A percentile compares a stretch with the other conserved stretches of the same genome.
phyloP scores from a whole-genome alignment of 2,113 vertebrate genomes.

The Galbula dea region DNA sequence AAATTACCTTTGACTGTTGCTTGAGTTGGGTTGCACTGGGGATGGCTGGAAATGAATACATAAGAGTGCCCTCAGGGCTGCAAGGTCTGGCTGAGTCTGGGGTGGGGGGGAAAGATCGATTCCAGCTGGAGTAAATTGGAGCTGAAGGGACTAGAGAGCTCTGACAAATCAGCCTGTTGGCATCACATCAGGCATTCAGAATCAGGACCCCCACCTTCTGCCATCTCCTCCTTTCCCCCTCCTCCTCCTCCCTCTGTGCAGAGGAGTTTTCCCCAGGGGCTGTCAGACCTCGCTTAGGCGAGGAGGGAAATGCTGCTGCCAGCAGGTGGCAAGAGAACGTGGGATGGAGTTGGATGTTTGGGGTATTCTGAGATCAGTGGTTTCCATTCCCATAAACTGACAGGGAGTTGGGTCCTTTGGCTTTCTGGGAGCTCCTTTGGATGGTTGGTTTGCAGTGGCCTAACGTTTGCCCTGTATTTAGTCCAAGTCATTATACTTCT shows the following conservation, averaged over 20 bases:
- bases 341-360: not conserved
- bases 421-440: not conserved
- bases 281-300: not conserved
- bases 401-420: not conserved
- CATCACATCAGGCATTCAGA: not conserved
- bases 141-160: not conserved
- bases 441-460: not conserved
- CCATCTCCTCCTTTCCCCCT: not conserved
- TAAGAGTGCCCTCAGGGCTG: not conserved
- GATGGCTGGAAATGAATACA: not conserved
- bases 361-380: not conserved
- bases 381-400: not conserved
- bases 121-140: not conserved
- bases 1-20: not conserved
- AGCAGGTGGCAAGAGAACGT: not conserved
- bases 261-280: not conserved
- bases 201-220: not conserved
- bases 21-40: not conserved
- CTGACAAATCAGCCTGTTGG: not conserved
- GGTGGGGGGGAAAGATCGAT: not conserved
- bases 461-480: not conserved
- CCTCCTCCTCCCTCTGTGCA: not conserved
- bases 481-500: not conserved
- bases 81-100: not conserved
- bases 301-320: not conserved